Conservation (phyloP, 23 tunicate species). For the Trididemnum nubilum region DNA sequence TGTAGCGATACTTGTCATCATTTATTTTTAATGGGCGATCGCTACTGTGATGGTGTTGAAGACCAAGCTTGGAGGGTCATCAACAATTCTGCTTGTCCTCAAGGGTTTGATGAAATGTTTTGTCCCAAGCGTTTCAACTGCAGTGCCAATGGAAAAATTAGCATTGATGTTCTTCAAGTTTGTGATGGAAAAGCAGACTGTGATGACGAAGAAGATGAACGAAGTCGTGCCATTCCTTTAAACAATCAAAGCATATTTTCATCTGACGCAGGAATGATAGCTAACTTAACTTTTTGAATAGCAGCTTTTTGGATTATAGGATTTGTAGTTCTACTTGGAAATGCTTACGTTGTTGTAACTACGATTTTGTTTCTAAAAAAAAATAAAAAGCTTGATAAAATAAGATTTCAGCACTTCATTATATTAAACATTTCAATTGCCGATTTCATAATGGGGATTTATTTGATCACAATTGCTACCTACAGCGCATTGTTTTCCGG, state of each 20-base stretch:
- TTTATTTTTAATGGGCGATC: slow-evolving; percentile 20
- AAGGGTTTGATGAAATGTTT: slow-evolving; percentile 24
- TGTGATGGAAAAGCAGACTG: slow-evolving; percentile 4
- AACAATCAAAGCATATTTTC: neutral
- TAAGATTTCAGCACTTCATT: slow-evolving; percentile 15
- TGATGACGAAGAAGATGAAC: slow-evolving; percentile 20
- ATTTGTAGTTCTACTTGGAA: neutral
- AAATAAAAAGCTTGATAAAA: neutral
- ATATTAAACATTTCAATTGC: slow-evolving; percentile 34
- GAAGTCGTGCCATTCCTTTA: neutral
- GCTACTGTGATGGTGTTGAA: slow-evolving; percentile 20
- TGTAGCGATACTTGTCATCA: slow-evolving; percentile 31
- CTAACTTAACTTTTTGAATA: neutral
- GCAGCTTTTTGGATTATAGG: slow-evolving; percentile 35
- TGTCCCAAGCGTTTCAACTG: slow-evolving; percentile 29
- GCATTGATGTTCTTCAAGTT: neutral
- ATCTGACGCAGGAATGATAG: slow-evolving; percentile 18
- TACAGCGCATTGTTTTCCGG: slow-evolving; percentile 17
- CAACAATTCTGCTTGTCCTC: slow-evolving; percentile 14
- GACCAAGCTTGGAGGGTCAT: slow-evolving; percentile 29
- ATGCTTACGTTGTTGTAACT: neutral
- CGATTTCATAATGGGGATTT: slow-evolving; percentile 41
- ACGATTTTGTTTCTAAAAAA: neutral
- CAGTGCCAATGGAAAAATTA: neutral
- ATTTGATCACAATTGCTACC: slow-evolving; percentile 31